Evolutionary conservation across 2,888 invertebrate genomes (phyloP).

Genomic region (Limnephilus lunatus): DNA sequence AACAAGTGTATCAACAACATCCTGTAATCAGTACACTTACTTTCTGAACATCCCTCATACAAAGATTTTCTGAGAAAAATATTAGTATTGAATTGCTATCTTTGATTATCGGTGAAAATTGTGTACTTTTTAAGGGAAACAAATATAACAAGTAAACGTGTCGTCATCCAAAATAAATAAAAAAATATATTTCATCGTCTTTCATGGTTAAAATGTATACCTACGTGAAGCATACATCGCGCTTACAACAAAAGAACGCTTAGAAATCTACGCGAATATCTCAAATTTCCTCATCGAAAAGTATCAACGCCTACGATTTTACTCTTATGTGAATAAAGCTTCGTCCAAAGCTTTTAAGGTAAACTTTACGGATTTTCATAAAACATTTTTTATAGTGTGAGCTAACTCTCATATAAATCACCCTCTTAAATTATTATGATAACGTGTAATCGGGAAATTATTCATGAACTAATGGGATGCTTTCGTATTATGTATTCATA

Average conservation of each 20-base stretch:
- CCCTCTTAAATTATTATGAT: conserved; percentile 14
- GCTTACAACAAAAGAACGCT: background rate
- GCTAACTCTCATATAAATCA: conserved; percentile 13
- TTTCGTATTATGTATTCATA: conserved; percentile 25
- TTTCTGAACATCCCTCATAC: too few relatives aligned
- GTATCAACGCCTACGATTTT: background rate
- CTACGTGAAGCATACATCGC: background rate
- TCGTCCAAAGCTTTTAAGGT: background rate
- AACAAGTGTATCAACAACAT: too few relatives aligned
- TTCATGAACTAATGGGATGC: conserved; percentile 3
- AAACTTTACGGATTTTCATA: background rate
- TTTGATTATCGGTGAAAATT: background rate
- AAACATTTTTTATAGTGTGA: background rate
- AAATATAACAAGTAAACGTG: background rate
- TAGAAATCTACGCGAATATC: background rate
- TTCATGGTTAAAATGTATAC: background rate
- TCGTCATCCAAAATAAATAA: background rate
- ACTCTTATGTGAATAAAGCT: background rate
- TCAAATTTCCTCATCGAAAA: background rate
- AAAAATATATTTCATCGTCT: background rate
- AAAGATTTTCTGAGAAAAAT: background rate
- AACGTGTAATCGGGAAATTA: conserved; percentile 17
- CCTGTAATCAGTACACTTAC: too few relatives aligned
- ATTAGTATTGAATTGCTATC: background rate
- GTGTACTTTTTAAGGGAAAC: too few relatives aligned